A percentile compares a stretch with the other conserved stretches of the same genome.
phyloP scores from a whole-genome alignment of 2,113 vertebrate genomes.

The Bujurquina vittata region DNA sequence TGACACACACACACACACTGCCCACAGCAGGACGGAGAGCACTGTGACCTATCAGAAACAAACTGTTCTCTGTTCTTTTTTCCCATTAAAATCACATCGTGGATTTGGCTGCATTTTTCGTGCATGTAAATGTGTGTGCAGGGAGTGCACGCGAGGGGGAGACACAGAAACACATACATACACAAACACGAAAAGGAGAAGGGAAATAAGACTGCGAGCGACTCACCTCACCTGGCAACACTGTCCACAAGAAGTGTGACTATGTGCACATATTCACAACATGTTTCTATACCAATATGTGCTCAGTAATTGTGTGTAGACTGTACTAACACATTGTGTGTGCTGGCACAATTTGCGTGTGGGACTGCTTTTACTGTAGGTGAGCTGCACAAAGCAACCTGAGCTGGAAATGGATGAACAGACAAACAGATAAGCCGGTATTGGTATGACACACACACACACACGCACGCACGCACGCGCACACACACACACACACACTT shows the following conservation, averaged over 20 bases:
- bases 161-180: constrained; percentile 3
- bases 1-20: background rate
- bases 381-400: constrained; percentile 62
- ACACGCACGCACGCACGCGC: constrained; percentile 19
- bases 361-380: constrained; percentile 50
- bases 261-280: background rate
- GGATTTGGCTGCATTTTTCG: constrained; percentile 23
- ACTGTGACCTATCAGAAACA: constrained; percentile 41
- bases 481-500: constrained; percentile 30
- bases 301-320: background rate
- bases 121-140: background rate
- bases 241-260: constrained; percentile 24
- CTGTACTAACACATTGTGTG: constrained; percentile 15
- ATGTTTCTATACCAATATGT: constrained; percentile 19
- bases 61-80: background rate
- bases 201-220: constrained; percentile 27
- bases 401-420: constrained; percentile 46
- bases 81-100: constrained; percentile 48
- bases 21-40: constrained; percentile 16
- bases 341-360: constrained; percentile 36
- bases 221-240: constrained; percentile 42
- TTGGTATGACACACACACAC: constrained; percentile 28
- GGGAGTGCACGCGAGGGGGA: background rate
- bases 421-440: constrained; percentile 52
- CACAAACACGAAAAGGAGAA: constrained; percentile 10